Conservation (phyloP, 2,113 vertebrate genomes). For the Herpetotheres cachinnans region DNA sequence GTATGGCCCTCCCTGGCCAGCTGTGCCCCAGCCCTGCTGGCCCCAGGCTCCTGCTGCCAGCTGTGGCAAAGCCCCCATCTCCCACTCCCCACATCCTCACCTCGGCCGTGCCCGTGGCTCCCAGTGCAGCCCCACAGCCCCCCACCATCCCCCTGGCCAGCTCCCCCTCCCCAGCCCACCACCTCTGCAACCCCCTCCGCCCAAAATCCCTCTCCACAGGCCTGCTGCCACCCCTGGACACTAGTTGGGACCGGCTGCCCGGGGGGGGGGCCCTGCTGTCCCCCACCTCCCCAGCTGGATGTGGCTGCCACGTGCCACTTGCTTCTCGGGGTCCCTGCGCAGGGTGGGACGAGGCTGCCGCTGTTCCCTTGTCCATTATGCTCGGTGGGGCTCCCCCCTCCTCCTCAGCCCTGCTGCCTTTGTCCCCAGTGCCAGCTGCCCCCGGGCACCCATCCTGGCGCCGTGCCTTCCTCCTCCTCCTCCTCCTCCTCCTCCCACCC, state of each 20-base stretch:
- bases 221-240: not conserved
- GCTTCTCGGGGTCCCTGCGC: not conserved
- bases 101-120: not conserved
- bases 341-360: slow-evolving; percentile 14
- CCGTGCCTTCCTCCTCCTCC: not conserved
- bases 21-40: fast-evolving
- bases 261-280: not conserved
- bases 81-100: not conserved
- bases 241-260: not conserved
- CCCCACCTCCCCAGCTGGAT: not conserved
- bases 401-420: not conserved
- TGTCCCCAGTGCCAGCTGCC: slow-evolving; percentile 38
- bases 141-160: not conserved
- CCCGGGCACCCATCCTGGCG: not conserved
- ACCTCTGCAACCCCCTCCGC: not conserved
- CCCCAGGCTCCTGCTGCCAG: not conserved
- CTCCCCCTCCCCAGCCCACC: not conserved
- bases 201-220: not conserved
- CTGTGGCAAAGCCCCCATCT: not conserved
- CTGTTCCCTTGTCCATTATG: slow-evolving; percentile 51
- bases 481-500: slow-evolving; percentile 2
- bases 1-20: not conserved
- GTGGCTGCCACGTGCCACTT: not conserved
- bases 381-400: not conserved
- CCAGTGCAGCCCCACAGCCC: not conserved